Conservation (phyloP, 2,797 vertebrate genomes). For the Botia kubotai region DNA sequence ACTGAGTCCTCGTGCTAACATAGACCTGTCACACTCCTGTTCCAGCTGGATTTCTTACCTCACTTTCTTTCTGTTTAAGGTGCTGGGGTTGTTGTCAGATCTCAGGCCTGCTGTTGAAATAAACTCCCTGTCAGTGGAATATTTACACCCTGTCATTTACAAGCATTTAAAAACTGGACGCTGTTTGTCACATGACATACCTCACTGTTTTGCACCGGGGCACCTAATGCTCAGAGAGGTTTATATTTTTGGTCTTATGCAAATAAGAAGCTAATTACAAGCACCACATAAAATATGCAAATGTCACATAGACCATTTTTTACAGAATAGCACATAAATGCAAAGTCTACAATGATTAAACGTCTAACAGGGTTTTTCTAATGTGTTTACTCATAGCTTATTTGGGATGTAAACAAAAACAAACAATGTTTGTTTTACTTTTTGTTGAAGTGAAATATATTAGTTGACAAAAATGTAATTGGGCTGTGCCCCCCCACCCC, state of each 20-base stretch:
- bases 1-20: slow-evolving; percentile 54
- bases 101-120: slow-evolving; percentile 44
- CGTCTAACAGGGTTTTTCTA: background rate
- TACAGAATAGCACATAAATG: slow-evolving; percentile 38
- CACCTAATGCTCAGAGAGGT: slow-evolving; percentile 43
- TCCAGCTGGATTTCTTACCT: slow-evolving; percentile 59
- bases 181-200: slow-evolving; percentile 34
- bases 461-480: background rate
- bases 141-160: slow-evolving; percentile 52
- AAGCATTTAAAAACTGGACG: slow-evolving; percentile 51
- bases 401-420: background rate
- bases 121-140: slow-evolving; percentile 46
- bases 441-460: background rate
- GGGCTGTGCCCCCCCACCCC: background rate
- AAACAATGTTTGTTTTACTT: background rate
- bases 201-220: slow-evolving; percentile 35
- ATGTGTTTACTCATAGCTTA: background rate
- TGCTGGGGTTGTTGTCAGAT: slow-evolving; percentile 52
- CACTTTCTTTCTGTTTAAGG: slow-evolving; percentile 45
- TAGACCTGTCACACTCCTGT: slow-evolving; percentile 54
- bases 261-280: slow-evolving; percentile 8
- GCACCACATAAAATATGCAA: too few relatives aligned
- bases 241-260: slow-evolving; percentile 20
- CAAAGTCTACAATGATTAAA: background rate
- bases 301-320: slow-evolving; percentile 12